Base-by-base conservation (phyloP, 2,113 vertebrate species). In the Chloebia gouldiae region DNA sequence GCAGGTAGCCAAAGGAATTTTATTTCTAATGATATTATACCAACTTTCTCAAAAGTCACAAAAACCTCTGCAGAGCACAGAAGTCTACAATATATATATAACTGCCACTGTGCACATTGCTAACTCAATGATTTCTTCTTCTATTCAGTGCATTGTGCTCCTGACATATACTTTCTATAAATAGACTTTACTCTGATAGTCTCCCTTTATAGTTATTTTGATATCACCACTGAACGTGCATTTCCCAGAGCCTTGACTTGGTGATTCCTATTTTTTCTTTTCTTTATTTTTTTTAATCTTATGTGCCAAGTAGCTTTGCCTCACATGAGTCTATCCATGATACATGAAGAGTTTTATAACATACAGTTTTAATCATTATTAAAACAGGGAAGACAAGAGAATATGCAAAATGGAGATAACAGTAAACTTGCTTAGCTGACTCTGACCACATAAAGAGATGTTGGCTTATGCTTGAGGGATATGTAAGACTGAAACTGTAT, bases 81-180 rank as follows among this genome's bases (percentile, higher is more conserved):
- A 66, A 90, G 50, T 68, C 30, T 68, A n/a, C n/a, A 71, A 76
- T 49, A 56, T 73, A 79, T 49, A 78, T 47, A 37, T 45, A 60
- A 11, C 35, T 87, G 33, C 45, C 19, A 49, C 49, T 78, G n/a
- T n/a, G 40, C 47, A 73, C 57, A 54, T 70, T 83, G 92, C 35
- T 60, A 80, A 81, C 86, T 78, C 73, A 95, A 96, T 77, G 68
- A 66, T 90, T 90, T 96, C 70, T 87, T 93, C n/a, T n/a, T 71
- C 76, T 82, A 80, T 83, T 96, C 64, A 61, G 42, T 47, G 39
- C 56, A 86, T 87, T 95, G 90, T 89, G 72, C 35, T 66, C 44
- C 49, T 86, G 79, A 88, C 12, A 21, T 65, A 57, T 20, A 31
- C 70, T 53, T 80, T 85, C 96, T 93, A 94, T 91, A 97, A 96